Percentiles rank a stretch among this genome's conserved stretches.
These are phyloP conservation scores for Fundulus diaphanus DNA, from an alignment of 2,797 vertebrate genomes.

Conservation along the genomic window DNA sequence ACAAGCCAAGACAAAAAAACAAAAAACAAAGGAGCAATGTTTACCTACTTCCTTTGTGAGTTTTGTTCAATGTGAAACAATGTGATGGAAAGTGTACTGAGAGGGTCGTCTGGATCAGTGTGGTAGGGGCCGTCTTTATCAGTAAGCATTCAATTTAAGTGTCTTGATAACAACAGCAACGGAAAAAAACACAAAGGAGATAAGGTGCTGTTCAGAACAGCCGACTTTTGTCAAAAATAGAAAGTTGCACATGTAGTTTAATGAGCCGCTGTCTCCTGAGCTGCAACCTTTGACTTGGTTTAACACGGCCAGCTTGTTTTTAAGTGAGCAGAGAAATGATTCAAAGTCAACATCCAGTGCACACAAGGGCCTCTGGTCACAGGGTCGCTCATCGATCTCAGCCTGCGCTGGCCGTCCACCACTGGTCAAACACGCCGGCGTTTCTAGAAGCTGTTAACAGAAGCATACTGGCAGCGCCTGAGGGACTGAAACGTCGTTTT, in stretches of 20 bases:
- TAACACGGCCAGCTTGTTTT: slow-evolving; percentile 3
- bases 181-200: neutral
- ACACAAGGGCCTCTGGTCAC: slow-evolving; percentile 40
- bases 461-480: neutral
- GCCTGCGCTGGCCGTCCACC: slow-evolving; percentile 20
- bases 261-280: neutral
- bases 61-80: neutral
- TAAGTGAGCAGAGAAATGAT: neutral
- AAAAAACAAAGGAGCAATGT: neutral
- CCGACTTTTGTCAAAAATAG: neutral
- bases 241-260: neutral
- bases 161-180: neutral
- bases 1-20: neutral
- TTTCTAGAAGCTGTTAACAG: neutral
- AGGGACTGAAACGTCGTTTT: neutral
- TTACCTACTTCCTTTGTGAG: neutral
- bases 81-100: neutral
- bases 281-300: neutral
- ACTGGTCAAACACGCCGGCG: neutral
- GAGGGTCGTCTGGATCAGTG: neutral
- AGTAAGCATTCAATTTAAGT: no score
- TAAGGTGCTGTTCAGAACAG: neutral
- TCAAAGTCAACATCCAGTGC: slow-evolving; percentile 13
- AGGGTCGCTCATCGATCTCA: slow-evolving; percentile 30
- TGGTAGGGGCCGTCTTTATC: neutral